Evolutionary conservation across 2,888 invertebrate species (phyloP).

Genomic region (Hymenopus coronatus): DNA sequence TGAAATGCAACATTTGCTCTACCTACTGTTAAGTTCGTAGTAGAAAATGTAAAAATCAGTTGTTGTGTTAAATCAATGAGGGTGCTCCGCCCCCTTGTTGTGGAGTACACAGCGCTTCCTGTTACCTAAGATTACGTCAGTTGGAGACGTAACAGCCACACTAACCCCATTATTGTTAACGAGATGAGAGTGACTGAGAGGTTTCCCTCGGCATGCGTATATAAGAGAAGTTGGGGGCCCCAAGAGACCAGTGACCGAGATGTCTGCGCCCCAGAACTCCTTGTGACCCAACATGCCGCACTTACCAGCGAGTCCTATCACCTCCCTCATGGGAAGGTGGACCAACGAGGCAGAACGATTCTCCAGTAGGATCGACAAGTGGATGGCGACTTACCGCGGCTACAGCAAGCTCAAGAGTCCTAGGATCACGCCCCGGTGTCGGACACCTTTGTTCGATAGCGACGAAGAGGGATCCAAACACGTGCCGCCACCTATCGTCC

Average conservation of each 20-base stretch:
- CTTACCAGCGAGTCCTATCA: not conserved
- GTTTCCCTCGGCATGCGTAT: not conserved
- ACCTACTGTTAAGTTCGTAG: no score
- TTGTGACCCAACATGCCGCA: not conserved
- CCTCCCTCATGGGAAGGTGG: not conserved
- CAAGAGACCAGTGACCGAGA: not conserved
- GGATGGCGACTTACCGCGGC: conserved; percentile 29
- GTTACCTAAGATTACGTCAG: not conserved
- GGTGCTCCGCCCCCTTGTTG: no score
- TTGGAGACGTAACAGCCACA: not conserved
- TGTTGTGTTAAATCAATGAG: no score
- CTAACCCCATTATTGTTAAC: not conserved
- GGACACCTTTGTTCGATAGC: not conserved
- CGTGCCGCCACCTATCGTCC: not conserved
- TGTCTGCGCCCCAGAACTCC: not conserved
- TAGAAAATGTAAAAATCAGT: no score
- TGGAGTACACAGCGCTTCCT: not conserved
- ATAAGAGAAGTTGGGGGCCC: not conserved
- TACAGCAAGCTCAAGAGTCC: conserved; percentile 25
- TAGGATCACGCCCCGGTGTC: not conserved
- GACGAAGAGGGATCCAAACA: conserved; percentile 9
- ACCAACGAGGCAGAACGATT: conserved; percentile 27
- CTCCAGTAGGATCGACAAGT: conserved; percentile 26
- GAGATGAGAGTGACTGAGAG: not conserved
- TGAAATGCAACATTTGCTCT: no score